Evolutionary conservation across 2,888 invertebrate species (phyloP).

Genomic region (Crioceris asparagi): DNA sequence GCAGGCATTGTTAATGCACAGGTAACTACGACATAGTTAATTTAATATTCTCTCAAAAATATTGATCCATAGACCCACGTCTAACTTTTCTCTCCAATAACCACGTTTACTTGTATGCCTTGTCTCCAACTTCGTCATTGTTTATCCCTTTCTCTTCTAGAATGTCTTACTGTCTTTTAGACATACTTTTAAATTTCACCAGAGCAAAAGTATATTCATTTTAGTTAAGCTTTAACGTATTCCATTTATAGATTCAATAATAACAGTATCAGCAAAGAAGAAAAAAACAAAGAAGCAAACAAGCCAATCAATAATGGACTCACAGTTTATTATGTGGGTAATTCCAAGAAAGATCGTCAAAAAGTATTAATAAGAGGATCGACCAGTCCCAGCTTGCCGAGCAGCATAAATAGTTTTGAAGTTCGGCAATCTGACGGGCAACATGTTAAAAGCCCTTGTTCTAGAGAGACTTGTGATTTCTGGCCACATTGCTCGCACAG

Average conservation of each 20-base stretch:
- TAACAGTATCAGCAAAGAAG: constrained; percentile 24
- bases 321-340: constrained; percentile 33
- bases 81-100: too few relatives aligned
- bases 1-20: constrained; percentile 38
- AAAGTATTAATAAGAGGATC: constrained; percentile 40
- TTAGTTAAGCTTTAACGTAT: too few relatives aligned
- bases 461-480: constrained; percentile 48
- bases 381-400: constrained; percentile 37
- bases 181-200: too few relatives aligned
- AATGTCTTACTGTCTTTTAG: too few relatives aligned
- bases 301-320: constrained; percentile 28
- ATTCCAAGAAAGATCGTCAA: constrained; percentile 31
- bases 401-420: constrained; percentile 24
- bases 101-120: too few relatives aligned
- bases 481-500: constrained; percentile 50
- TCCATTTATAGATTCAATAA: constrained; percentile 30
- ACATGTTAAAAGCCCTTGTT: constrained; percentile 35
- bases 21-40: too few relatives aligned
- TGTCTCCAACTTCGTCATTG: too few relatives aligned
- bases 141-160: too few relatives aligned
- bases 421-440: constrained; percentile 1
- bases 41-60: too few relatives aligned
- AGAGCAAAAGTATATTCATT: too few relatives aligned
- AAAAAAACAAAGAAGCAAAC: constrained; percentile 23
- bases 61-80: too few relatives aligned